Conservation (phyloP, 2,888 invertebrate genomes). For the Temnothorax unifasciatus region DNA sequence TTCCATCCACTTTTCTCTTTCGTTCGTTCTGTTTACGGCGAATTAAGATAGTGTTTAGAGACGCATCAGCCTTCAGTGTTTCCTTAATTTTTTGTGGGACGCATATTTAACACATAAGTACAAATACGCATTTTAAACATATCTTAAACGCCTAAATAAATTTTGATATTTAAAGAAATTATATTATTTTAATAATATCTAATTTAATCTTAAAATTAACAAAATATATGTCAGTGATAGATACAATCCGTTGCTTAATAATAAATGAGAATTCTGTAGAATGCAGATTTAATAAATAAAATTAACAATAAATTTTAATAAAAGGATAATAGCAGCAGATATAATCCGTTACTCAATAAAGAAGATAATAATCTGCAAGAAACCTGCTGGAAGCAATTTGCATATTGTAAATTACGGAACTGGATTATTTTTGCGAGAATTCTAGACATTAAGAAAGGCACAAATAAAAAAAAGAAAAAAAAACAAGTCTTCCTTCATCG, state of each 20-base stretch:
- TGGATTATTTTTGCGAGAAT: not conserved
- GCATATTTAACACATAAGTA: not conserved
- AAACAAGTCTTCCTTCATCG: not conserved
- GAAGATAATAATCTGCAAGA: not conserved
- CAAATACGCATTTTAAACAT: not conserved
- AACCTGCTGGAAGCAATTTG: not conserved
- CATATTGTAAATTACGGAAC: not conserved
- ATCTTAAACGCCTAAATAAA: not conserved
- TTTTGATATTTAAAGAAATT: not conserved
- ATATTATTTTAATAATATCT: not conserved
- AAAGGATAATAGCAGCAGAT: not conserved
- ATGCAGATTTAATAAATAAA: not conserved
- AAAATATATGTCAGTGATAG: not conserved
- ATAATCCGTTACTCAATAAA: not conserved
- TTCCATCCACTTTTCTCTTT: constrained; percentile 13
- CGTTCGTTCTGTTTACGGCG: not conserved
- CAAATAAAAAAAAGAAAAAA: not conserved
- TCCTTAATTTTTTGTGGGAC: not conserved
- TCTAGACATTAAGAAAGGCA: not conserved
- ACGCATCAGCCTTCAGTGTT: not conserved
- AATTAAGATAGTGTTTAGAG: not conserved
- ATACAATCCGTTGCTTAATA: not conserved
- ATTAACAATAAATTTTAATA: constrained; percentile 1
- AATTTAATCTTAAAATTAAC: not conserved
- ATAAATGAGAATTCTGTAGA: not conserved